Base-by-base conservation (phyloP, 2,888 invertebrate species). In the Dorcus parallelipipedus region DNA sequence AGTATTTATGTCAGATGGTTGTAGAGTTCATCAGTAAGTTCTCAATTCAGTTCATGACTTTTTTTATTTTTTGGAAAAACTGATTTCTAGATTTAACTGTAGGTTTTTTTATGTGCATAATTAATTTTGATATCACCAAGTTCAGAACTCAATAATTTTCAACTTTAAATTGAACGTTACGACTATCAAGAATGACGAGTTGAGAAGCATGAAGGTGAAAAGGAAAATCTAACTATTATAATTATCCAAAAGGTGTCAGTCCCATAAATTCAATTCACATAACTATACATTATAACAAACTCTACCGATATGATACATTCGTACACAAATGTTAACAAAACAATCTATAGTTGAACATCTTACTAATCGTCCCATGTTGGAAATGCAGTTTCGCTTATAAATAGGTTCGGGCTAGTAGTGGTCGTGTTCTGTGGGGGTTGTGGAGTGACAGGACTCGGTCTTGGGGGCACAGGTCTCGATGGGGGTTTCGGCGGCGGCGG, bases 321-420 rank as follows among this genome's bases (percentile, higher is more conserved):
- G 52, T 54, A 56, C 50, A 53, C 41, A 47, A 60, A 56, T 52
- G 49, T 56, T 63, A 63, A 67, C 64, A 57, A 57, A 62, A 58
- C 63, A 60, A 61, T 58, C 52, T 62, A 61, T 59, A 54, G 40
- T 58, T 56, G 39, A 47, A 8, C 57, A 59, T 57, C 61, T 62
- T 63, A 67, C 83, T 82, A 87, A 76, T 87, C 87, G 67, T 87
- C 87, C 87, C 87, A 87, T 64, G 81, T 76, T 20, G 87, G 87
- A 73, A 86, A 86, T 69, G 80, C 81, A 50, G 83, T 80, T 71
- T 85, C 83, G 57, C 80, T 79, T 56, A 86, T 78, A 71, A 86
- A 86, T 64, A 86, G 79, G 63, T 76, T 76, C 51, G 68, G 64
- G 45, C 63, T 58, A 41, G 64, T 58, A 41, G 64, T 60, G 61